Evolutionary conservation across 2,797 vertebrate genomes (phyloP).

Genomic region (Dromococcyx pavoninus): DNA sequence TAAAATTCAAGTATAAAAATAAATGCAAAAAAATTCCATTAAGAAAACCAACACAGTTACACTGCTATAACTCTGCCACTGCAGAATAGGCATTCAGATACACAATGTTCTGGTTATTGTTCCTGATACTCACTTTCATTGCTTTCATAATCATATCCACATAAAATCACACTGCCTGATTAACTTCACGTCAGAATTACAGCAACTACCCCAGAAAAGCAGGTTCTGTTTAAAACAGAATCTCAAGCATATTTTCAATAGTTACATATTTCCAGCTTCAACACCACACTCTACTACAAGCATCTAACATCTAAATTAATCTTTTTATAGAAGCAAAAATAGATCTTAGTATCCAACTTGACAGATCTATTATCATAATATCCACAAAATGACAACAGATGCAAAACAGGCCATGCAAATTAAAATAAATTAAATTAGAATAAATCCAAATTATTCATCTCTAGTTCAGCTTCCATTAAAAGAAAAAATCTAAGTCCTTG

Average conservation of each 20-base stretch:
- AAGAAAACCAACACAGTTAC: background rate
- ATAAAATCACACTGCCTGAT: background rate
- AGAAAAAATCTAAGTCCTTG: background rate
- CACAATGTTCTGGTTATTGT: background rate
- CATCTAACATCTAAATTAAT: conserved; percentile 3
- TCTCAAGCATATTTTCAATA: background rate
- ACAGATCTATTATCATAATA: conserved; percentile 24
- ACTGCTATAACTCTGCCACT: background rate
- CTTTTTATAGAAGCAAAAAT: conserved; percentile 30
- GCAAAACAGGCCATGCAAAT: conserved; percentile 22
- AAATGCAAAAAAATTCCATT: background rate
- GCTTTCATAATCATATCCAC: background rate
- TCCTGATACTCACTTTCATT: background rate
- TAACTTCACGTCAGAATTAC: background rate
- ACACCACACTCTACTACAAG: background rate
- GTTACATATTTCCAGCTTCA: background rate
- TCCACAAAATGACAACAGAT: conserved; percentile 44
- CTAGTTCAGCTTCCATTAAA: conserved; percentile 4
- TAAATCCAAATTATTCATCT: conserved; percentile 18
- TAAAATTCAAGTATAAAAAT: background rate
- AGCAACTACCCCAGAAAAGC: background rate
- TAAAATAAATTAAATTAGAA: conserved; percentile 33
- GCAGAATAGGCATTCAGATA: background rate
- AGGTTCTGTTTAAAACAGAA: conserved; percentile 10
- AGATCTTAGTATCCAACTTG: background rate